These are phyloP conservation scores for Labeo rohita DNA, from an alignment of 2,113 vertebrate genomes.

Conservation along the genomic window DNA sequence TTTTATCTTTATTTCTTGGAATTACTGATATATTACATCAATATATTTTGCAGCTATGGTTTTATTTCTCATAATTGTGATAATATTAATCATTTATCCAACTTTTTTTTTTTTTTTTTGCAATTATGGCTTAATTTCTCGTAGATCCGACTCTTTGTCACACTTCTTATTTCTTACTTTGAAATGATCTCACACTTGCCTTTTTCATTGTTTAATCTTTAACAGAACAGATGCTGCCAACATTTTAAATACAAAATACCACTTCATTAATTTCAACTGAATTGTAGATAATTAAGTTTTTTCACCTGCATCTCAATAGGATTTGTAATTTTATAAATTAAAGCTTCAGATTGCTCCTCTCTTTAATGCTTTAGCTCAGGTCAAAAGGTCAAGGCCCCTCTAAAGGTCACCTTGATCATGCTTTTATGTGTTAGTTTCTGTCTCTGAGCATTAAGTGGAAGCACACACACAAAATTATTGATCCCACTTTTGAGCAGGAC, in stretches of 20 bases:
- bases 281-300: not conserved
- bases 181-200: not conserved
- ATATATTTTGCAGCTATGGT: not conserved
- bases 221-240: not conserved
- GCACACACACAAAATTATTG: not conserved
- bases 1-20: not conserved
- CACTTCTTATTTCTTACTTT: not conserved
- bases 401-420: not conserved
- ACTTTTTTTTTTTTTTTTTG: not conserved
- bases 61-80: not conserved
- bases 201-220: not conserved
- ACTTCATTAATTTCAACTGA: not conserved
- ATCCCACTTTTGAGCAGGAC: not conserved
- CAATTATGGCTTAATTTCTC: not conserved
- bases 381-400: not conserved
- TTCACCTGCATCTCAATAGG: not conserved
- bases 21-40: not conserved
- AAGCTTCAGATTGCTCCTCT: not conserved
- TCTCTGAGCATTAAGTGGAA: constrained; percentile 2
- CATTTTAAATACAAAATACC: not conserved
- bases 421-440: not conserved
- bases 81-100: not conserved
- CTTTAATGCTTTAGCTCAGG: not conserved
- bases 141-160: not conserved
- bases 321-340: not conserved